Evolutionary conservation across 2,113 vertebrate genomes (phyloP).

Genomic region (Scatophagus argus): DNA sequence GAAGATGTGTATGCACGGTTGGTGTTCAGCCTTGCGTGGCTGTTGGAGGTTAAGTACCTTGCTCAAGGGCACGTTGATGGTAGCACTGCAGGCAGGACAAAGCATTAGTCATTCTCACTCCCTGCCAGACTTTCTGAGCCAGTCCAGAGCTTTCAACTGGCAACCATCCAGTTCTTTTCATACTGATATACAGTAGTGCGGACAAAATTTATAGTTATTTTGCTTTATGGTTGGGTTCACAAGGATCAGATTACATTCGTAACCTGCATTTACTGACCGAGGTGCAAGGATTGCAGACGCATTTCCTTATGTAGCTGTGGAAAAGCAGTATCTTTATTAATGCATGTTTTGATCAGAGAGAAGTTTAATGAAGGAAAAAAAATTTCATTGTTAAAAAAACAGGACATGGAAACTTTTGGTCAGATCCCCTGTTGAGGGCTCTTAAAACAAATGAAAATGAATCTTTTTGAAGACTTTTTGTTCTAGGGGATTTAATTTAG

Average conservation of each 20-base stretch:
- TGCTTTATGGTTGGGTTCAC: conserved; percentile 30
- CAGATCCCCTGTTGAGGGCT: background rate
- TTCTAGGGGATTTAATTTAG: conserved; percentile 42
- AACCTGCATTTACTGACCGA: background rate
- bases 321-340: conserved; percentile 6
- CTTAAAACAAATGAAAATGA: conserved; percentile 4
- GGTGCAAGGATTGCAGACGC: background rate
- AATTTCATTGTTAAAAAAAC: conserved; percentile 2
- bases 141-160: conserved; percentile 53
- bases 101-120: conserved; percentile 38
- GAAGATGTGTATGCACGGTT: background rate
- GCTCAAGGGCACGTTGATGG: conserved; percentile 52
- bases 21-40: background rate
- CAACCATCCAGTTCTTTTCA: conserved; percentile 27
- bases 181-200: conserved; percentile 43
- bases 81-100: conserved; percentile 33
- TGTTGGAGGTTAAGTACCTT: conserved; percentile 57
- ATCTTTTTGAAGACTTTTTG: conserved; percentile 3
- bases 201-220: conserved; percentile 51
- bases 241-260: conserved; percentile 20
- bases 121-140: conserved; percentile 34
- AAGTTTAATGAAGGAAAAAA: background rate
- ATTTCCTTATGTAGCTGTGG: background rate
- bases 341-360: conserved; percentile 3
- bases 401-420: conserved; percentile 24